Evolutionary conservation across 2,888 invertebrate genomes (phyloP).

Genomic region (Lymantria dispar): DNA sequence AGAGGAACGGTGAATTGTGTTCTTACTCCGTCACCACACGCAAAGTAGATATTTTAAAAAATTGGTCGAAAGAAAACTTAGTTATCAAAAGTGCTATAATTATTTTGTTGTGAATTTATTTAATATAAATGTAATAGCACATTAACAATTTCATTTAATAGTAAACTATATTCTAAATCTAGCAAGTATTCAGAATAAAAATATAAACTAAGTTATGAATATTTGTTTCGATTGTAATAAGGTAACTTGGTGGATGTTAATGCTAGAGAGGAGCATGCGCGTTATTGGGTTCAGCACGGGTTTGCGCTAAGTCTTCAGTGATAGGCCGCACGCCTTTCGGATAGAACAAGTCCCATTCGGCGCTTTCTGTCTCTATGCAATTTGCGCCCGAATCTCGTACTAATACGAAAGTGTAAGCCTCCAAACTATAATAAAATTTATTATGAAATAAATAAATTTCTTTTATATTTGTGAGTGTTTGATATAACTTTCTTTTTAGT

Average conservation of each 20-base stretch:
- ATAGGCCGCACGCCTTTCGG: slow-evolving; percentile 67
- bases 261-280: slow-evolving; percentile 66
- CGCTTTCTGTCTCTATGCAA: slow-evolving; percentile 16
- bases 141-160: too few species aligned
- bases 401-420: slow-evolving; percentile 22
- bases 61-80: too few species aligned
- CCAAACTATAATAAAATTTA: slow-evolving; percentile 22
- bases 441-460: slow-evolving; percentile 8
- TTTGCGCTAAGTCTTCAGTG: slow-evolving; percentile 65
- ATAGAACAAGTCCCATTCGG: slow-evolving; percentile 36
- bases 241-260: slow-evolving; percentile 62
- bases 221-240: slow-evolving; percentile 52
- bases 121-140: too few species aligned
- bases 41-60: too few species aligned
- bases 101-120: too few species aligned
- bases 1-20: too few species aligned
- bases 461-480: slow-evolving; percentile 22
- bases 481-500: slow-evolving; percentile 16
- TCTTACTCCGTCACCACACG: too few species aligned
- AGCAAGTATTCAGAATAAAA: slow-evolving; percentile 60
- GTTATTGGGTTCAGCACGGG: slow-evolving; percentile 46
- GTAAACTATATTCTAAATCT: too few species aligned
- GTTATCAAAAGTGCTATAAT: too few species aligned
- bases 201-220: slow-evolving; percentile 75
- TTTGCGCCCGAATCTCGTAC: slow-evolving; percentile 29